Evolutionary conservation across 2,113 vertebrate species (phyloP).

Genomic region (Indri indri): DNA sequence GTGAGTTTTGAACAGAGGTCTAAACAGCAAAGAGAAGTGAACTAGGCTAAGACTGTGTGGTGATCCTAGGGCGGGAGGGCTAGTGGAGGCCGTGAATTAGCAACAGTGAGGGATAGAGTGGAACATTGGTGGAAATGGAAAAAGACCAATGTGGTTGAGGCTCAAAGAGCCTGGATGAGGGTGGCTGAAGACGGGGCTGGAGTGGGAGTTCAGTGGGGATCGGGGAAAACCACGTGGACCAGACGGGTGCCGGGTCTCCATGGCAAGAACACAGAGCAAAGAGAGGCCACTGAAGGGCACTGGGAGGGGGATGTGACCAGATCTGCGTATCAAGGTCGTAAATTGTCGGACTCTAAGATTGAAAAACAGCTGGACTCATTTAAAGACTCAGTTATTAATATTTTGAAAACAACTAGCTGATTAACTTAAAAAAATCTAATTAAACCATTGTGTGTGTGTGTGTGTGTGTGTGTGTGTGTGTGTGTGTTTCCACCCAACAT

Average conservation of each 20-base stretch:
- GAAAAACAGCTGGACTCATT: background rate
- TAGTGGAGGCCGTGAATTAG: background rate
- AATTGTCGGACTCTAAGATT: background rate
- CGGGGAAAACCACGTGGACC: background rate
- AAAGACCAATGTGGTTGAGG: background rate
- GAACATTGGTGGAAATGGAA: background rate
- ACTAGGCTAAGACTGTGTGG: background rate
- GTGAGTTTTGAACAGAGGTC: background rate
- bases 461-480: too few species aligned
- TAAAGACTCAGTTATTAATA: background rate
- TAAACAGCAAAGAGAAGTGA: too few species aligned
- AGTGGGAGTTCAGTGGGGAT: background rate
- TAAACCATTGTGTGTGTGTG: background rate
- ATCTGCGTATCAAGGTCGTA: background rate
- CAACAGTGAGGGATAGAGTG: too few species aligned
- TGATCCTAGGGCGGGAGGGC: accelerated
- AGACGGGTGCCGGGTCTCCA: background rate
- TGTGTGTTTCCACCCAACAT: too few species aligned
- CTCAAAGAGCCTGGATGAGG: background rate
- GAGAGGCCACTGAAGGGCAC: background rate
- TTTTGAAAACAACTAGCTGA: slow-evolving; percentile 23
- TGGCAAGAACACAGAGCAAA: background rate
- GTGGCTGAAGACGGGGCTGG: background rate
- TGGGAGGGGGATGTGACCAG: background rate
- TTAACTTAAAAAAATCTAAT: background rate